Percentiles rank a stretch among this genome's conserved stretches.
Evolutionary conservation across 2,888 invertebrate genomes (phyloP).

Genomic region (Ceramica pisi): DNA sequence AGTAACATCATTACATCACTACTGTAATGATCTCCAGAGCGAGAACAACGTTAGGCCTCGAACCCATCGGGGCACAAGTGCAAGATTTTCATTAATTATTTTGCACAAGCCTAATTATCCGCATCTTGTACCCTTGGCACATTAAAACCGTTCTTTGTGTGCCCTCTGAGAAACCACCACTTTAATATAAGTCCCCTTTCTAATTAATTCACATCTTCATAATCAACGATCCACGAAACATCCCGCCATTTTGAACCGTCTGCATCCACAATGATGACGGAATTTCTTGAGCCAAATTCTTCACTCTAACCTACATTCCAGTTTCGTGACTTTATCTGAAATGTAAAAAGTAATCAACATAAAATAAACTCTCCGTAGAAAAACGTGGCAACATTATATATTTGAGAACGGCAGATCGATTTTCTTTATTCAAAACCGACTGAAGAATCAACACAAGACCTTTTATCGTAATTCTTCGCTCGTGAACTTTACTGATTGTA

Average conservation of each 20-base stretch:
- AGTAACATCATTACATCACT: constrained; percentile 55
- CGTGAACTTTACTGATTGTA: constrained; percentile 54
- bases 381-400: constrained; percentile 65
- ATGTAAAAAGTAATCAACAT: constrained; percentile 69
- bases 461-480: constrained; percentile 56
- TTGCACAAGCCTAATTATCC: constrained; percentile 62
- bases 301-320: constrained; percentile 50
- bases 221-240: constrained; percentile 39
- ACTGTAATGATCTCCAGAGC: constrained; percentile 53
- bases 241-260: constrained; percentile 19
- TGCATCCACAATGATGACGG: constrained; percentile 28
- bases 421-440: constrained; percentile 61
- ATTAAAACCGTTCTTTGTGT: constrained; percentile 51
- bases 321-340: constrained; percentile 63
- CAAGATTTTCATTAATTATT: constrained; percentile 66
- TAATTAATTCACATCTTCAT: constrained; percentile 52
- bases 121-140: constrained; percentile 44
- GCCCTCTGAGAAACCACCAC: constrained; percentile 34
- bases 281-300: constrained; percentile 30
- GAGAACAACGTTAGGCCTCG: constrained; percentile 52
- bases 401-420: constrained; percentile 60
- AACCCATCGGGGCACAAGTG: constrained; percentile 40
- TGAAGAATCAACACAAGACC: constrained; percentile 49
- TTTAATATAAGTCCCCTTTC: constrained; percentile 35
- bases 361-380: constrained; percentile 62